A percentile compares a stretch with the other conserved stretches of the same genome.
These are phyloP conservation scores for Drosophila leontia DNA, from an alignment of 1,140 invertebrate genomes.

Conservation along the genomic window DNA sequence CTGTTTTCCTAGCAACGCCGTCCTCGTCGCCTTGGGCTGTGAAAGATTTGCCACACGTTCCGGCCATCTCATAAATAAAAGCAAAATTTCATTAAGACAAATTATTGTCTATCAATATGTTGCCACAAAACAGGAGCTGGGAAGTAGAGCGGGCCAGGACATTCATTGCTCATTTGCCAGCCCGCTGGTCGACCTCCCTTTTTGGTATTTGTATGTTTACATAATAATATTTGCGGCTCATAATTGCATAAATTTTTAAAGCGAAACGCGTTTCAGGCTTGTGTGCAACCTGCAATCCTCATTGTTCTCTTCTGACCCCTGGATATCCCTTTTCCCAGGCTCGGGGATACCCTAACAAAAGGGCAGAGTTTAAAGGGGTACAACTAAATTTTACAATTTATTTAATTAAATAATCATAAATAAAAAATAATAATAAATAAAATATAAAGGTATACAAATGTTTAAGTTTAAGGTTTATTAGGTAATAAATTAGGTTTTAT, in stretches of 20 bases:
- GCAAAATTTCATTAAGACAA: constrained; percentile 84
- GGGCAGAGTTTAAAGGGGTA: neutral
- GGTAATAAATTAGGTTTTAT: too few relatives aligned
- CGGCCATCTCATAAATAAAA: constrained; percentile 80
- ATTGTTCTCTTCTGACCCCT: constrained; percentile 45
- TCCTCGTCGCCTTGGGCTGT: constrained; percentile 12
- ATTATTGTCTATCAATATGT: constrained; percentile 85
- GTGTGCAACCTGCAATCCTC: constrained; percentile 27
- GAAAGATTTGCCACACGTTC: constrained; percentile 65
- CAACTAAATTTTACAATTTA: too few relatives aligned
- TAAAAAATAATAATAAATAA: neutral
- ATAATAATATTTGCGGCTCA: constrained; percentile 83
- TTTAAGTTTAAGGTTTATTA: too few relatives aligned
- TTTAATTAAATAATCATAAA: neutral
- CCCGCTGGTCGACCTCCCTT: neutral
- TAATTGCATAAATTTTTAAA: constrained; percentile 84
- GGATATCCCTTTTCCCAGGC: constrained; percentile 19
- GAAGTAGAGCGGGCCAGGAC: constrained; percentile 2
- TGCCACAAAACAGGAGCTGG: constrained; percentile 48
- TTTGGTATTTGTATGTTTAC: constrained; percentile 77
- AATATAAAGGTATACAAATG: neutral
- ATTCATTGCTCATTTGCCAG: constrained; percentile 58
- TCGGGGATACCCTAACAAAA: constrained; percentile 20
- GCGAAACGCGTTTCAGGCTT: constrained; percentile 63
- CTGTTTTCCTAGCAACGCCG: constrained; percentile 66